Evolutionary conservation across 2,113 vertebrate species (phyloP).

Genomic region (Polyodon spathula): DNA sequence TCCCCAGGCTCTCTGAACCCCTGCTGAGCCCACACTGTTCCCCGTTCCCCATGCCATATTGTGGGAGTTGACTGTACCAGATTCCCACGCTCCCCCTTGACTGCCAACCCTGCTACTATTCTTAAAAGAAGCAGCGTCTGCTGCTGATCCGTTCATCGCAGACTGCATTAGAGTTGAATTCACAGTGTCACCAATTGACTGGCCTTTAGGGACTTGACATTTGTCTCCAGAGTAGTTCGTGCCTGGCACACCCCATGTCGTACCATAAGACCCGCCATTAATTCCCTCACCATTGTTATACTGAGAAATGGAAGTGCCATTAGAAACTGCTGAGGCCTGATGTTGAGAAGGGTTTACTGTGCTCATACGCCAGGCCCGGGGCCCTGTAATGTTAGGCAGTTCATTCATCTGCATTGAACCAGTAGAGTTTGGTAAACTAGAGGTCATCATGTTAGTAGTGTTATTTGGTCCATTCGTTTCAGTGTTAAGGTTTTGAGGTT

Average conservation of each 20-base stretch:
- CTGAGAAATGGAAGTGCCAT: conserved; percentile 78
- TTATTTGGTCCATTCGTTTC: conserved; percentile 98
- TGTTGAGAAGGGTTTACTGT: conserved; percentile 72
- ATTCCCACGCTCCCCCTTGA: conserved; percentile 78
- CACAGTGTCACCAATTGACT: conserved; percentile 91
- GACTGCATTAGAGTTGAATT: conserved; percentile 88
- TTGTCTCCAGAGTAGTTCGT: conserved; percentile 83
- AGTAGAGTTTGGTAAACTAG: conserved; percentile 97
- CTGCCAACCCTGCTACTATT: conserved; percentile 68
- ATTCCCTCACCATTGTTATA: conserved; percentile 74
- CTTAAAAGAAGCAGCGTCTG: conserved; percentile 61
- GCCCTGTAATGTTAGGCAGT: conserved; percentile 61
- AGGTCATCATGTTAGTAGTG: conserved; percentile 98
- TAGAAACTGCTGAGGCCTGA: conserved; percentile 72
- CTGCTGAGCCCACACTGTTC: conserved; percentile 52
- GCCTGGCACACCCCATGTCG: conserved; percentile 73
- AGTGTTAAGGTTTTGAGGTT: conserved; percentile 89
- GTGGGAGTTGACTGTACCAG: conserved; percentile 59
- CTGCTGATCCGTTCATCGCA: conserved; percentile 62
- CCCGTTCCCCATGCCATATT: conserved; percentile 63
- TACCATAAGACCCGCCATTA: conserved; percentile 70
- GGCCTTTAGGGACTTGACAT: conserved; percentile 68
- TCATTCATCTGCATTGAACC: conserved; percentile 78
- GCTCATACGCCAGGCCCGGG: conserved; percentile 69
- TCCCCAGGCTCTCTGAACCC: conserved; percentile 73